phyloP scores from a whole-genome alignment of 2,797 vertebrate genomes.

The Otolemur crassicaudatus region DNA sequence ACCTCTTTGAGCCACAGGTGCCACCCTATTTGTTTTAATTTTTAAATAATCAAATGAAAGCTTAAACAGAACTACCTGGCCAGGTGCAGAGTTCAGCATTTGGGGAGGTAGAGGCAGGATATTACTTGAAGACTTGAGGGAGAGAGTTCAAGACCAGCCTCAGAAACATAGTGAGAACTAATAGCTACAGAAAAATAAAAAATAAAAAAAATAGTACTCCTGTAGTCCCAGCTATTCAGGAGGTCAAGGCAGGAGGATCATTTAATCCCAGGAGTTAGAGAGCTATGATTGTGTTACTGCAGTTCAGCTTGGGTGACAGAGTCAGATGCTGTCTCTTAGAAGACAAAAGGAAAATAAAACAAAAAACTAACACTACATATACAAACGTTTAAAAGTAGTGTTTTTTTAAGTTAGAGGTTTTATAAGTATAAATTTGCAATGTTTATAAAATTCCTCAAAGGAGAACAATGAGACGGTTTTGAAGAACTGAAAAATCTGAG shows the following conservation, averaged over 20 bases:
- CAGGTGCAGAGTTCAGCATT: background rate
- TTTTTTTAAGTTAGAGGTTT: background rate
- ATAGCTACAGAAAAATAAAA: too few species aligned
- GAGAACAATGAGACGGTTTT: background rate
- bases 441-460: background rate
- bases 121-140: background rate
- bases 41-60: constrained; percentile 34
- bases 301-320: background rate
- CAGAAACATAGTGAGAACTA: too few species aligned
- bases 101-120: background rate
- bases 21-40: background rate
- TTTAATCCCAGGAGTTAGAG: background rate
- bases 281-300: background rate
- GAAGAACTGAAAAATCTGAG: background rate
- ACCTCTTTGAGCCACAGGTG: too few species aligned
- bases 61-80: background rate
- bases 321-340: background rate
- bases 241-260: too few species aligned
- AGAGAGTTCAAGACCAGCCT: too few species aligned
- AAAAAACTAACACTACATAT: background rate
- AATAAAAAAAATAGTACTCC: too few species aligned
- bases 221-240: too few species aligned
- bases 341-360: background rate
- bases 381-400: constrained; percentile 5
- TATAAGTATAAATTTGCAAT: constrained; percentile 34